phyloP scores from a whole-genome alignment of 2,113 vertebrate species.

The Thamnophis sirtalis region DNA sequence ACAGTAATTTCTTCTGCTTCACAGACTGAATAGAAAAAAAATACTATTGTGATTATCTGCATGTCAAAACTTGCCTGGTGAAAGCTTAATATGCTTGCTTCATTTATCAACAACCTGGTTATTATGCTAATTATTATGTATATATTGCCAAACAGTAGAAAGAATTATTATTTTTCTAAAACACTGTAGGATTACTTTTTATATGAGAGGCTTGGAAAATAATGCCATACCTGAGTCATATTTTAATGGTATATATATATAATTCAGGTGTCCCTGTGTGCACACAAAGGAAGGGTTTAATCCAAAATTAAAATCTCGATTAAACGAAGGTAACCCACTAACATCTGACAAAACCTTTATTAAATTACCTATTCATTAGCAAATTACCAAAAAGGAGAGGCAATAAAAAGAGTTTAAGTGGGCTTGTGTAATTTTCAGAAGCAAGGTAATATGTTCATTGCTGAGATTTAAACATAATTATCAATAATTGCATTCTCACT shows the following conservation, averaged over 20 bases:
- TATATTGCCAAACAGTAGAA: constrained; percentile 14
- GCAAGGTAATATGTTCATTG: neutral
- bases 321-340: neutral
- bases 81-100: constrained; percentile 40
- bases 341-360: neutral
- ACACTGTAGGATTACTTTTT: neutral
- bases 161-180: constrained; percentile 3
- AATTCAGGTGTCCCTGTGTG: neutral
- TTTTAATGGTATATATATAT: neutral
- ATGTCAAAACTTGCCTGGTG: constrained; percentile 13
- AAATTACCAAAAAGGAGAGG: neutral
- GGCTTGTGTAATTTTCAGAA: neutral
- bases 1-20: neutral
- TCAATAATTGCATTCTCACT: neutral
- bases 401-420: neutral
- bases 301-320: neutral
- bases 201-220: neutral
- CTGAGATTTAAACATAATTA: neutral
- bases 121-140: neutral
- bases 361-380: neutral
- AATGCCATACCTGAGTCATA: neutral
- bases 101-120: constrained; percentile 26
- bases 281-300: neutral
- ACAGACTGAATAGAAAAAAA: constrained; percentile 32
- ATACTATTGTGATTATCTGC: constrained; percentile 43